Evolutionary conservation across 2,113 vertebrate genomes (phyloP).

Genomic region (Campylomormyrus numenius): DNA sequence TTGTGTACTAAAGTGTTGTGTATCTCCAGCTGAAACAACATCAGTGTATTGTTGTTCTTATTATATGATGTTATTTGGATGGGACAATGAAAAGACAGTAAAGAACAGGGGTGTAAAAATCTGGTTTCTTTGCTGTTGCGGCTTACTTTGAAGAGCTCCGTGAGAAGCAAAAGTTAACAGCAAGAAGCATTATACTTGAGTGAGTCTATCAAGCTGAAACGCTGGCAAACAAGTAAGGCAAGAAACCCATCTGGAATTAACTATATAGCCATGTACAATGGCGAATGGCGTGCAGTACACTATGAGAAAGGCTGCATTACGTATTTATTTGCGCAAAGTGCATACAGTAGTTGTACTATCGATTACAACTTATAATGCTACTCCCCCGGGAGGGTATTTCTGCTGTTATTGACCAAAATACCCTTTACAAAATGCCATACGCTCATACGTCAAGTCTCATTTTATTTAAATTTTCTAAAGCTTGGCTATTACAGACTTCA

Average conservation of each 20-base stretch:
- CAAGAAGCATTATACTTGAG: background rate
- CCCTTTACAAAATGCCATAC: background rate
- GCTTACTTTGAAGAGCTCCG: background rate
- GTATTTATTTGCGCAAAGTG: background rate
- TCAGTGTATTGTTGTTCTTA: background rate
- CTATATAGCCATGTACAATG: background rate
- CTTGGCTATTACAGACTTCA: constrained; percentile 4
- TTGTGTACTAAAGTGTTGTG: background rate
- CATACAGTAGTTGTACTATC: background rate
- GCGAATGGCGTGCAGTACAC: background rate
- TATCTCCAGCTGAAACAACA: background rate
- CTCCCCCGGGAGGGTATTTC: background rate
- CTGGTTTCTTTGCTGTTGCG: background rate
- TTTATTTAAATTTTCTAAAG: background rate
- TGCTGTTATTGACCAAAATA: background rate
- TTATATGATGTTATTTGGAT: background rate
- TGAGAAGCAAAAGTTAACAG: background rate
- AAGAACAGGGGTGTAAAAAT: background rate
- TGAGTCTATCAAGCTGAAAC: background rate
- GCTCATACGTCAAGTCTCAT: background rate
- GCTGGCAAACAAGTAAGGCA: background rate
- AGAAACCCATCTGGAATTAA: background rate
- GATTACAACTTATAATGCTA: background rate
- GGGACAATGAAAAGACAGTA: background rate
- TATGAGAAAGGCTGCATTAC: background rate